Base-by-base conservation (phyloP, 2,797 vertebrate genomes). In the Neomorphus geoffroyi region DNA sequence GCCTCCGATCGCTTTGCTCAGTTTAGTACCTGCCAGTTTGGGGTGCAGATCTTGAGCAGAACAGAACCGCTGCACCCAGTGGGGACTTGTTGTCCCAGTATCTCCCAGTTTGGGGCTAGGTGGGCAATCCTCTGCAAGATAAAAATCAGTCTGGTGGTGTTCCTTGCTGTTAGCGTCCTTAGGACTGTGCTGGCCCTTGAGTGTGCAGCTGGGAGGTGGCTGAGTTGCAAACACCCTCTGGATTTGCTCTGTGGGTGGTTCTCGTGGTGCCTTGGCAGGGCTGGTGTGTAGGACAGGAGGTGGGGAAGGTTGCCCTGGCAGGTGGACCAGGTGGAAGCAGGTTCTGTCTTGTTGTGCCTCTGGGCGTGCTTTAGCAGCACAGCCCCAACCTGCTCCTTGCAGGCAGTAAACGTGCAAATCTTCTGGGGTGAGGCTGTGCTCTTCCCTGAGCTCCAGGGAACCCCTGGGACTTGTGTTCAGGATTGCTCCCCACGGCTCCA, bases 251-350 rank as follows among this genome's bases (percentile, higher is more conserved):
- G 10, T 0, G 71, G 18, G 4, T 18, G 86, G 22, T 17, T 48
- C 69, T 18, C 60, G 30, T 0, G 39, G 28, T 17, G 51, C 28
- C 15, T 4, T 5, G 60, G 30, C 18, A 10, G 72, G 60, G 83
- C 65, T 19, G 82, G 50, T 2, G 51, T 1, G 0, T 4, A 71
- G 82, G 66, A 17, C 1, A 1, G 75, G 48, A 3, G 6, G 4
- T 3, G 45, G 78, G 73, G 10, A 77, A 1, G 27, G 8, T 3
- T 35, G 8, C 66, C 8, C 66, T 4, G 81, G 69, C 18, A 0
- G 1, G 17, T 21, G 67, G n/a, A 2, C 0, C 4, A n/a, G 27
- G 9, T 18, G 54, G 67, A 9, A 60, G 60, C 33, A 2, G 88
- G 28, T 13, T 53, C 7, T 4, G 58, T 1, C 10, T 2, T 12